Evolutionary conservation across 2,888 invertebrate genomes (phyloP).

Genomic region (Micoletzkya japonica): DNA sequence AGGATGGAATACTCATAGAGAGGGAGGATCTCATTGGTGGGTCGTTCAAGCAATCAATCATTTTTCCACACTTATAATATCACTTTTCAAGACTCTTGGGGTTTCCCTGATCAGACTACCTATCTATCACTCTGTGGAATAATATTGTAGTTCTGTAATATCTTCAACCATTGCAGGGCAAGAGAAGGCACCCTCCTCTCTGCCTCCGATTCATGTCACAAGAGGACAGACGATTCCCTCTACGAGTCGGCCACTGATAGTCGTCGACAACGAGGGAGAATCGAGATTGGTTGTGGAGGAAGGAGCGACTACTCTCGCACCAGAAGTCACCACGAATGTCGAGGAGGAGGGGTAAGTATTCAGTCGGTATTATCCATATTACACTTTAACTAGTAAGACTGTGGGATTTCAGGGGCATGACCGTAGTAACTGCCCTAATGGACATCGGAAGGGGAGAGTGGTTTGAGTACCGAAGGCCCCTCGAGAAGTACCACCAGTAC

Average conservation of each 20-base stretch:
- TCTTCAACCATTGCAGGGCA: background rate
- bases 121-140: no score
- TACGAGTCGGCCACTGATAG: background rate
- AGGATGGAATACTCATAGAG: constrained; percentile 13
- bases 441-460: constrained; percentile 64
- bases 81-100: no score
- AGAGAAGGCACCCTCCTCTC: background rate
- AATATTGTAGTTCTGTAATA: background rate
- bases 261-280: constrained; percentile 18
- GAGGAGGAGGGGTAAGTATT: constrained; percentile 17
- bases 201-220: constrained; percentile 9
- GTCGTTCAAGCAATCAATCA: no score
- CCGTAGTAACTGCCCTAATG: constrained; percentile 63
- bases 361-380: background rate
- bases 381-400: background rate
- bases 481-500: constrained; percentile 60
- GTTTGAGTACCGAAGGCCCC: constrained; percentile 59
- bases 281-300: background rate
- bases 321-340: constrained; percentile 3
- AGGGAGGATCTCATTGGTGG: constrained; percentile 20
- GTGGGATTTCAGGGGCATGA: constrained; percentile 30
- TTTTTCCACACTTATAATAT: no score
- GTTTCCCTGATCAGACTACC: no score
- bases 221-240: background rate
- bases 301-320: constrained; percentile 1